Evolutionary conservation across 2,888 invertebrate species (phyloP), one percentile per base, ranked within the genome.

Genomic region (Aquatica leii): DNA sequence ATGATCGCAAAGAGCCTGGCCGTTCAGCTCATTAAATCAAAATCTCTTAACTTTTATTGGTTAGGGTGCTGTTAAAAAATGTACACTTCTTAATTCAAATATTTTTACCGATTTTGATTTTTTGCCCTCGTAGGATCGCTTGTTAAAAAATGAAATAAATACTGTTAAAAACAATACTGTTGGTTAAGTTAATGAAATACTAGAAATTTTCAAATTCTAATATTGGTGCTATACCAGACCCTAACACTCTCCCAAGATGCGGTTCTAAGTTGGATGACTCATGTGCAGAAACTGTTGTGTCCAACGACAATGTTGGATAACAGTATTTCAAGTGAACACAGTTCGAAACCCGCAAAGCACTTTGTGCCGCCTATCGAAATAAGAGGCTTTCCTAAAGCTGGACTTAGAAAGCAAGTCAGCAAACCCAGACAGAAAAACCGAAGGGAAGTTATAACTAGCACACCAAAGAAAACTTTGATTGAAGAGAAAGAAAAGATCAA

Each of bases 381-480:
- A 40, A 40, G 40, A 14, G 40, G 40, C 14, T 40, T 40, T 40
- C 40, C 40, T 40, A 40, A 40, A 40, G 43, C 43, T 43, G 15
- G 17, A 14, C 43, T 15, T 6, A 43, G 43, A 9, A 43, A 14
- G 9, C 43, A 43, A 43, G 43, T 18, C 9, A 9, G 43, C 2
- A 43, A 43, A 43, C 43, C 43, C 17, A 14, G 43, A 15, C 43
- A 43, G 43, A 43, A 14, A 43, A 9, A 15, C 2, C 11, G 11
- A 24, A 24, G 34, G 15, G 11, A 31, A 35, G 6, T 24, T 4
- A 24, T 24, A 24, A 24, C 43, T 43, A 43, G 43, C 43, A 43
- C 43, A 18, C 43, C 43, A 43, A 15, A 43, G 43, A 43, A 43
- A 43, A 43, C 14, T 14, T 43, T 43, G 43, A 43, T 37, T 37